phyloP scores from a whole-genome alignment of 1,140 invertebrate species.

The Danaus plexippus region DNA sequence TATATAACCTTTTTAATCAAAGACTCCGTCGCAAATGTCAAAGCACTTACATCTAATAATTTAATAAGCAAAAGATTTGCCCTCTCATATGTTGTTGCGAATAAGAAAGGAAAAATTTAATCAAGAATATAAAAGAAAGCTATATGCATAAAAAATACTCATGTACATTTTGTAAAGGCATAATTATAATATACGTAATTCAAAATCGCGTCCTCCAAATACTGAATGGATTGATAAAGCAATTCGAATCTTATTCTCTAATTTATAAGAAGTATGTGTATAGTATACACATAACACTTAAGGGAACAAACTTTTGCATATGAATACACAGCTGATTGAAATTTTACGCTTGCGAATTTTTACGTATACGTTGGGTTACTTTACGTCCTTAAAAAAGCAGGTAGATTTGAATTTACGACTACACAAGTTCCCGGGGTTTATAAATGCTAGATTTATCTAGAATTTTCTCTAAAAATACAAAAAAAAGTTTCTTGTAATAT shows the following conservation, averaged over 20 bases:
- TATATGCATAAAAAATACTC: constrained; percentile 15
- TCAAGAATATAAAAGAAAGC: constrained; percentile 15
- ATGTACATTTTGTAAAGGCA: constrained; percentile 7
- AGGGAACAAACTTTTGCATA: constrained; percentile 51
- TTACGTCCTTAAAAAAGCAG: constrained; percentile 22
- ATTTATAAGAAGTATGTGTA: not conserved
- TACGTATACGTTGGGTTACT: constrained; percentile 48
- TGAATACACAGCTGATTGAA: constrained; percentile 60
- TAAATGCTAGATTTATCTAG: constrained; percentile 7
- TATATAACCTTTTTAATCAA: constrained; percentile 1
- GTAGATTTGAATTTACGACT: constrained; percentile 20
- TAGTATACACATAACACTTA: constrained; percentile 24
- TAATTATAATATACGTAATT: constrained; percentile 22
- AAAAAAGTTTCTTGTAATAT: no score
- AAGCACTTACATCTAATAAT: constrained; percentile 7
- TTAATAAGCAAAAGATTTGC: constrained; percentile 11
- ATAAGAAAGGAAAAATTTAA: constrained; percentile 24
- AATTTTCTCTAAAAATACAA: constrained; percentile 10
- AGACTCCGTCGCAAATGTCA: constrained; percentile 1
- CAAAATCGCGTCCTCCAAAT: constrained; percentile 11
- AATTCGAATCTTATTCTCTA: not conserved
- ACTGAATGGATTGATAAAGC: constrained; percentile 1
- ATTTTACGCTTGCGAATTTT: constrained; percentile 55
- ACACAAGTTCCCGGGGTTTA: constrained; percentile 18
- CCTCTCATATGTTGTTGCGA: constrained; percentile 16